Evolutionary conservation across 2,113 vertebrate species (phyloP).

Genomic region (Chroicocephalus ridibundus): DNA sequence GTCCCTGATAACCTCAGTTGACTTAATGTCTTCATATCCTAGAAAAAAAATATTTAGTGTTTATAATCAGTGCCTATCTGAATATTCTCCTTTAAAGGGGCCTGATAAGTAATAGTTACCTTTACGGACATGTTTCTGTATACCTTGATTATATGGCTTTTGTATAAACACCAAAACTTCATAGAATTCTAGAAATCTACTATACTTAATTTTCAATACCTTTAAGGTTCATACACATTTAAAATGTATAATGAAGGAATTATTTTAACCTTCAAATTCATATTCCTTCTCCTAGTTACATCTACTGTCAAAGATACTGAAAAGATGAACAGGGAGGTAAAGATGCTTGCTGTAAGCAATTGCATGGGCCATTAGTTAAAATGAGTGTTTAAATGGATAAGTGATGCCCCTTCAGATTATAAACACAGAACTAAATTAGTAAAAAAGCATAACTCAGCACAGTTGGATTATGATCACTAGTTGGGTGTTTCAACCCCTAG

Average conservation of each 20-base stretch:
- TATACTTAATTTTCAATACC: not conserved
- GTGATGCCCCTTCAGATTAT: not conserved
- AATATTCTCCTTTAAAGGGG: not conserved
- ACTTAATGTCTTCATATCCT: not conserved
- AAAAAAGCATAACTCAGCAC: not conserved
- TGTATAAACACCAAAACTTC: not conserved
- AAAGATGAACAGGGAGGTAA: not conserved
- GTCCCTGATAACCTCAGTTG: not conserved
- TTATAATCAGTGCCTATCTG: not conserved
- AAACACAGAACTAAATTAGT: not conserved
- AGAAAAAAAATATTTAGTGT: not conserved
- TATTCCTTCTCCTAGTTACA: not conserved
- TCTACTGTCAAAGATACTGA: not conserved
- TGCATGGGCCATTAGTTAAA: constrained; percentile 33
- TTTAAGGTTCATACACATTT: not conserved
- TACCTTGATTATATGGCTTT: not conserved
- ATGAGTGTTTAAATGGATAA: constrained; percentile 38
- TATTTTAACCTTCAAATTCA: not conserved
- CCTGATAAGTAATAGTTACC: not conserved
- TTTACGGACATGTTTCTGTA: not conserved
- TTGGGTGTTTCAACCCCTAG: not conserved
- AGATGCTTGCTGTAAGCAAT: constrained; percentile 46
- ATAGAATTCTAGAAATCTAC: not conserved
- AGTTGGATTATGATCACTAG: not conserved
- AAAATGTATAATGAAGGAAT: not conserved